A percentile compares a stretch with the other conserved stretches of the same genome.
These are phyloP conservation scores for Ooceraea biroi DNA, from an alignment of 1,140 invertebrate genomes.

Conservation along the genomic window DNA sequence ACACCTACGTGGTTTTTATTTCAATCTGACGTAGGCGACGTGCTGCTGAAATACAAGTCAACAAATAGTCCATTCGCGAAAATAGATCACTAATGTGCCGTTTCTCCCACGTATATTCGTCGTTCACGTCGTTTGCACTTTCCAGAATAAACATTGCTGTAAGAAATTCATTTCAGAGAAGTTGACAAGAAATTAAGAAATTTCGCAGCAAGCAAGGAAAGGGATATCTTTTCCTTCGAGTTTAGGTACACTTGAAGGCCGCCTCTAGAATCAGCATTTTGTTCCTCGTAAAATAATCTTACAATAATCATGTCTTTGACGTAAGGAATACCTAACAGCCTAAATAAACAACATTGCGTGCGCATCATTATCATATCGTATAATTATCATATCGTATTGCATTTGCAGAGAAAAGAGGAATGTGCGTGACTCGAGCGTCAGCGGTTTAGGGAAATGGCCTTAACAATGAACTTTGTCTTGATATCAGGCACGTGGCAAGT, in stretches of 20 bases:
- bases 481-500: conserved; percentile 44
- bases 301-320: conserved; percentile 15
- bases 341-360: conserved; percentile 35
- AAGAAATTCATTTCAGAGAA: background rate
- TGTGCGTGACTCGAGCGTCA: background rate
- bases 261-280: too few relatives aligned
- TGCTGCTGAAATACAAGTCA: background rate
- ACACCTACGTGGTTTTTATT: background rate
- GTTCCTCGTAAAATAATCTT: background rate
- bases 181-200: background rate
- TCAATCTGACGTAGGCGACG: background rate
- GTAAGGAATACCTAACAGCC: conserved; percentile 13
- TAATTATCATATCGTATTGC: too few relatives aligned
- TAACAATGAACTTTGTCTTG: conserved; percentile 69
- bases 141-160: background rate
- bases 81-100: background rate
- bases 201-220: background rate
- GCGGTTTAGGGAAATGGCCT: conserved; percentile 65
- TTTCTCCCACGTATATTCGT: background rate
- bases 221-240: background rate
- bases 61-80: conserved; percentile 2
- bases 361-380: too few relatives aligned
- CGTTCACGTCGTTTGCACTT: background rate
- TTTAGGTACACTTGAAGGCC: background rate
- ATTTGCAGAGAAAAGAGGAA: background rate